These are phyloP conservation scores for Parasteatoda tepidariorum DNA, from an alignment of 1,140 invertebrate species.

Conservation along the genomic window DNA sequence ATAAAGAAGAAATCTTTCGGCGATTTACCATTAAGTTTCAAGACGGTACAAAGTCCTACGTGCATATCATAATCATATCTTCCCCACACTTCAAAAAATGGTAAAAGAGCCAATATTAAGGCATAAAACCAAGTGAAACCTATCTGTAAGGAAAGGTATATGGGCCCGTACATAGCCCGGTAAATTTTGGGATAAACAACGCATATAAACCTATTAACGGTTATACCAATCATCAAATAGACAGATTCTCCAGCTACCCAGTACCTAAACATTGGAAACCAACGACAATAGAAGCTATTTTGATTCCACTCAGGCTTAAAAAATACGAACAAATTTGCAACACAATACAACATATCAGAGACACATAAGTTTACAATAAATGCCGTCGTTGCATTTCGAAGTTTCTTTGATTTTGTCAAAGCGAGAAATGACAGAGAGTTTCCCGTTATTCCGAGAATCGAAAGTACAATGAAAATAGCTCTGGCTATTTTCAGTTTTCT, in stretches of 20 bases:
- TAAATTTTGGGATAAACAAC: conserved; percentile 81
- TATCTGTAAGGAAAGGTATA: conserved; percentile 80
- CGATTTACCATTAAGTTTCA: too few relatives aligned
- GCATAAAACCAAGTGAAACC: conserved; percentile 80
- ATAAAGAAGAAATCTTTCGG: conserved; percentile 86
- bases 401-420: background rate
- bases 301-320: conserved; percentile 79
- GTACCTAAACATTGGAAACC: conserved; percentile 85
- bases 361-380: conserved; percentile 85
- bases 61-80: too few relatives aligned
- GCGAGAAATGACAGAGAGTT: background rate
- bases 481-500: background rate
- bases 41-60: too few relatives aligned
- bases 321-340: conserved; percentile 83
- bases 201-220: conserved; percentile 86
- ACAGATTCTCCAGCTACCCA: conserved; percentile 88
- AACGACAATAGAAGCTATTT: conserved; percentile 77
- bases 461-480: conserved; percentile 68
- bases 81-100: conserved; percentile 82
- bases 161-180: conserved; percentile 77
- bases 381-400: conserved; percentile 80
- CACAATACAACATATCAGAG: conserved; percentile 83
- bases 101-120: conserved; percentile 80
- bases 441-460: conserved; percentile 64
- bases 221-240: conserved; percentile 87